Conservation (phyloP, 2,113 vertebrate genomes). For the Pogonocichla stellata region DNA sequence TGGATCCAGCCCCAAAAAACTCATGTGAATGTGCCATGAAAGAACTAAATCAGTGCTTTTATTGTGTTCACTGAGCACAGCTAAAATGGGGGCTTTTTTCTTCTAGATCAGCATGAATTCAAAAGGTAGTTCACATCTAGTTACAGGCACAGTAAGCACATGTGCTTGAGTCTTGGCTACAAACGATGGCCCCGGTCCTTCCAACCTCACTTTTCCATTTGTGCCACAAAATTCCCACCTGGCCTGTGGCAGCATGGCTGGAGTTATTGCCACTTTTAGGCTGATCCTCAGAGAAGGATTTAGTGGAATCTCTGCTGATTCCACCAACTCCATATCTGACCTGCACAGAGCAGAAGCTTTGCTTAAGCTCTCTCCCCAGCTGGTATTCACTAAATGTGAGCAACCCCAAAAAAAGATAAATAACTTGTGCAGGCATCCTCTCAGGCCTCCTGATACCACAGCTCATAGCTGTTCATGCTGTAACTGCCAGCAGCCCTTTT, state of each 20-base stretch:
- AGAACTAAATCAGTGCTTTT: background rate
- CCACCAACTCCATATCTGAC: background rate
- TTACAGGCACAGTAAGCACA: background rate
- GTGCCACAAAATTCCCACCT: background rate
- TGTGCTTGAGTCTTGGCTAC: background rate
- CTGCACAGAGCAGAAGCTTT: background rate
- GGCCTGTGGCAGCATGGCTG: background rate
- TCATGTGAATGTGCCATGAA: background rate
- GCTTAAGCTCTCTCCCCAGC: background rate
- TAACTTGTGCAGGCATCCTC: background rate
- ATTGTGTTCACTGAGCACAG: accelerated
- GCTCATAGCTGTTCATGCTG: background rate
- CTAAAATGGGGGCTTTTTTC: background rate
- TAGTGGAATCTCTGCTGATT: background rate
- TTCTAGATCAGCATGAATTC: background rate
- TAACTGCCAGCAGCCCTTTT: background rate
- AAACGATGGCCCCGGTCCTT: background rate
- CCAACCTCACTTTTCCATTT: background rate
- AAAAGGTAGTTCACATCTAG: background rate
- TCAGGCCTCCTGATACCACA: background rate
- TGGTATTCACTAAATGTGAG: background rate
- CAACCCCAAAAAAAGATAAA: background rate
- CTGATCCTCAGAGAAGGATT: background rate
- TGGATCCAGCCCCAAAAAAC: background rate
- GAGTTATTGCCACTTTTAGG: background rate